Evolutionary conservation across 2,113 vertebrate genomes (phyloP), one percentile per base, ranked within the genome.

Genomic region (Euleptes europaea): DNA sequence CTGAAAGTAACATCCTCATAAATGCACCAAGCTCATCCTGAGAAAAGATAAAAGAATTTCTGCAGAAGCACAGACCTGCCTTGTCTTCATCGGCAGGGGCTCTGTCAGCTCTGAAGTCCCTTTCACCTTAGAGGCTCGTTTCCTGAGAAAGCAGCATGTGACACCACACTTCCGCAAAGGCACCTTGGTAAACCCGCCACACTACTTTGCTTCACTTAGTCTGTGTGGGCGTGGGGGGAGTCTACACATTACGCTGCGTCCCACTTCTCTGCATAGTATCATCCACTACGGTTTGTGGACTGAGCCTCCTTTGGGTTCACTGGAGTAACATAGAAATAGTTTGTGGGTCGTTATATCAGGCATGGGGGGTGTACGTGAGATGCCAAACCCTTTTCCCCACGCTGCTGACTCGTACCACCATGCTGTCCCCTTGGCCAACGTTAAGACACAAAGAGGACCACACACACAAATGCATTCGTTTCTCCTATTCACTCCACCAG

Each of bases 121-220:
- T 91, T 94, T 82, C 89, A 90, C 65, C 84, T 92, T 94, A 92
- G 91, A 83, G 54, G 78, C 80, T 88, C 1, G 47, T 92, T 97
- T 97, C 97, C 96, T 96, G 96, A 76, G 65, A 87, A 44, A 23
- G 90, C 3, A 23, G 82, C 95, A 94, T 60, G 92, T 96, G 94
- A 96, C 94, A 89, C 81, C 89, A 84, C 31, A 92, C 95, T 97
- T 97, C 96, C 96, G 94, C 91, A 57, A 92, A 92, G 0, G 78
- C 93, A 95, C 95, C 95, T 95, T 94, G 93, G 92, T 57, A 66
- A 66, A 67, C 40, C 74, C 0, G 1, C 91, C 88, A 44, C 12
- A 7, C 75, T 57, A 78, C n/a, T 4, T 15, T 76, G 80, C 75
- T 84, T 49, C 63, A 21, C 47, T 81, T 51, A 67, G 31, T 84